Base-by-base conservation (phyloP, 2,797 vertebrate genomes). In the Cheirogaleus major region DNA sequence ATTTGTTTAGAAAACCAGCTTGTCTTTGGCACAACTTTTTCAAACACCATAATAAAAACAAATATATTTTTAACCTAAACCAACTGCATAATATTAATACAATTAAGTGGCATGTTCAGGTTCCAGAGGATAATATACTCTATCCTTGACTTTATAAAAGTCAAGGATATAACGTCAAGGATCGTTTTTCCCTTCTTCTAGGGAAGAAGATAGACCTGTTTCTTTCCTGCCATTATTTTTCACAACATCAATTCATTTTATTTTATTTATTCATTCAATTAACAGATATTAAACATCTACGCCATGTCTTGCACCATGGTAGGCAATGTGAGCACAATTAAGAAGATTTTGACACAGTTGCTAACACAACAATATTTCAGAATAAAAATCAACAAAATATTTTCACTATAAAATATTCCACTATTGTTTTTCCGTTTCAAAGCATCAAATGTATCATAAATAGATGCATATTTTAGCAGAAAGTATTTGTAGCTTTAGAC, bases 11-110 rank as follows among this genome's bases (percentile, higher is more conserved):
- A 48, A 95, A 84, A 48, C 32, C 32, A 70, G 25, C 38, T 93
- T 93, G 67, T 57, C 82, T 73, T 93, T 81, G 27, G 61, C 45
- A 73, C 43, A 81, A 65, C 7, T 91, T 90, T 76, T 55, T 93
- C 79, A 94, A 95, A 96, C 11, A 48, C 61, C 30, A 13, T 67
- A 72, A 87, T 45, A 88, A 61, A 70, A 80, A 89, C 25, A 82
- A 76, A 25, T 30, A 15, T 43, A n/a, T 55, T 91, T 72, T 97
- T 93, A 55, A 72, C 72, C 83, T 70, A 72, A 61, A 70, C 81
- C 20, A 45, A 63, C 4, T 79, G 3, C 18, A 52, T 38, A 14
- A 67, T 38, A 25, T 79, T 41, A 14, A 63, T 38, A 30, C 73
- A 94, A 45, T 80, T 43, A 7, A 32, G 9, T 18, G 4, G 18